Base-by-base conservation (phyloP, 2,113 vertebrate genomes). In the Pseudopipra pipra region DNA sequence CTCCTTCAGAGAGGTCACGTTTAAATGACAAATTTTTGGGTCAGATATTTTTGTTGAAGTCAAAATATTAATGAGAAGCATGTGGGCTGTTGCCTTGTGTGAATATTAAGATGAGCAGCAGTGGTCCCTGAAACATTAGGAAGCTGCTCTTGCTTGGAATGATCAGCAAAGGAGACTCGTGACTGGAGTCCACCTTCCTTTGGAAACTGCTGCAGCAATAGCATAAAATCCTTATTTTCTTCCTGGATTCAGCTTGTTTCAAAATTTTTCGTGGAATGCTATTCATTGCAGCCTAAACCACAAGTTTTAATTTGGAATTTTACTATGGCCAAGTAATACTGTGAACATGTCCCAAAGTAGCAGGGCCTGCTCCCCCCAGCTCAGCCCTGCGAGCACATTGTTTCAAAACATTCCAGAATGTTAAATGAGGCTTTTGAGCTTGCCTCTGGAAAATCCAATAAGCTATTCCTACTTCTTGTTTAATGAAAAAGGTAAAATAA, bases 301-400 rank as follows among this genome's bases (percentile, higher is more conserved):
- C 97, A 91, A 37, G 49, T 90, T 97, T 95, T 95, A 95, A 95
- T 96, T 94, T 95, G 97, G 95, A 95, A 91, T 90, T 96, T 95
- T 87, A 47, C 95, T 81, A 61, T 25, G 51, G 95, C 97, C 96
- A 97, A 91, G 84, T 76, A 86, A 55, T 19, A 24, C 89, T 59
- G 71, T 72, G 85, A 63, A 89, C 86, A 51, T 0, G 6, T 30
- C 91, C 83, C 67, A 10, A 3, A 54, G 87, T 55, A 33, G 87
- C 90, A 33, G 41, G 72, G 76, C 44, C 58, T 14, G 56, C 58
- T 49, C 3, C 37, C 43, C 74, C 56, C 51, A 12, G 88, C 59
- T 79, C 73, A 62, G 11, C 52, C 82, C 74, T 15, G 62, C 4
- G 0, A 74, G 83, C 68, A 28, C 89, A 78, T 87, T 79, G 93